Evolutionary conservation across 1,140 invertebrate species (phyloP).

Genomic region (Contarinia nasturtii): DNA sequence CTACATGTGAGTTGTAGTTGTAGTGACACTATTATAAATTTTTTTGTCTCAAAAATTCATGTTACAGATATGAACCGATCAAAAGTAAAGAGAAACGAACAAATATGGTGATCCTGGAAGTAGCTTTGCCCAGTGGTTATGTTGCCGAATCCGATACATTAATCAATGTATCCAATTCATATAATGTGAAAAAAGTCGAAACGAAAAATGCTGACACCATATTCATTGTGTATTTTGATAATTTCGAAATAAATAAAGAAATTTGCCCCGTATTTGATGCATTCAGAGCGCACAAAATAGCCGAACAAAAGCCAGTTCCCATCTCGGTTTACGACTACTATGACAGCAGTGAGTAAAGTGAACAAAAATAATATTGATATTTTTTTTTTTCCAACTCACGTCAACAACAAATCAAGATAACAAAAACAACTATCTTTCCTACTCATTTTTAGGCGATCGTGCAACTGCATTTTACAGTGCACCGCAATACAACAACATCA

Average conservation of each 20-base stretch:
- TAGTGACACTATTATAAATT: too few relatives aligned
- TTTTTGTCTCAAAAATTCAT: too few relatives aligned
- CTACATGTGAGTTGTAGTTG: too few relatives aligned
- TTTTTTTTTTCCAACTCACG: background rate
- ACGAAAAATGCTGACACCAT: conserved; percentile 48
- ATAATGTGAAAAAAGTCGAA: conserved; percentile 54
- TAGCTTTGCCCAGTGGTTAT: conserved; percentile 60
- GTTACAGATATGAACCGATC: background rate
- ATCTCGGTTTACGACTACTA: conserved; percentile 77
- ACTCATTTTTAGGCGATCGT: too few relatives aligned
- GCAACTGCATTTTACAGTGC: too few relatives aligned
- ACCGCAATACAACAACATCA: too few relatives aligned
- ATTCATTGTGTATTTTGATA: conserved; percentile 62
- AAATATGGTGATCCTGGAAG: conserved; percentile 74
- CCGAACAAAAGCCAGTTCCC: conserved; percentile 60
- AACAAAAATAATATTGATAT: background rate
- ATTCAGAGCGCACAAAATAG: conserved; percentile 58
- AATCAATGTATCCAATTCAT: conserved; percentile 39
- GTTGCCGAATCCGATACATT: conserved; percentile 50
- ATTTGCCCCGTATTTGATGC: conserved; percentile 63
- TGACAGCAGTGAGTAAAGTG: conserved; percentile 46
- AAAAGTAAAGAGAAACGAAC: background rate
- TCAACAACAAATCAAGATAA: too few relatives aligned
- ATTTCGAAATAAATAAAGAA: conserved; percentile 38
- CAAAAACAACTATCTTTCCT: too few relatives aligned